Evolutionary conservation across 2,797 vertebrate species (phyloP), one percentile per base, ranked within the genome.

Genomic region (Tadarida brasiliensis): DNA sequence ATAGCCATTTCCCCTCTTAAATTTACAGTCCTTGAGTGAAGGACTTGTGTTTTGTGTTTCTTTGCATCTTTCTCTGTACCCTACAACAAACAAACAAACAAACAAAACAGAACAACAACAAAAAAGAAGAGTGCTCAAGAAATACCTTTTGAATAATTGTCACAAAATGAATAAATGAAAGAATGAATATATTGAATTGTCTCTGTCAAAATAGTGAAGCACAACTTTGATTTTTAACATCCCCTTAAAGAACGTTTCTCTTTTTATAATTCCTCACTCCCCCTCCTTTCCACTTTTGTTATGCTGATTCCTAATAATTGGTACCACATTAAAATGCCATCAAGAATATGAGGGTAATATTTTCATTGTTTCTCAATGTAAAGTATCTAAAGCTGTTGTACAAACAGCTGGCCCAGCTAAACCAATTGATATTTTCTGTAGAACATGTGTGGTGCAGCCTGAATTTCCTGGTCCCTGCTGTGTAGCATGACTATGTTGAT

Each of bases 381-480:
- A 90, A 90, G 11, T 51, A 35, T 90, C 33, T 61, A 78, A 33
- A 87, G 14, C 22, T 94, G 54, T 68, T 87, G 39, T 11, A 61
- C 30, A 35, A 26, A 70, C 65, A 85, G 14, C 24, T 73, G 14
- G 22, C 15, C 20, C n/a, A 85, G 35, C 24, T 54, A 16, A 93
- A 74, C 59, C 30, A 73, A 24, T 77, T 70, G 16, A 57, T 80
- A 73, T 74, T 94, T 95, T 93, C 63, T 93, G 28, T 28, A 68
- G 4, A 90, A 19, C 26, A 61, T 68, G 57, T 77, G 63, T 87
- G 28, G 4, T 83, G n/a, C 22, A 2, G 26, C 35, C 54, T 90
- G 65, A 22, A 94, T 93, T 91, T 96, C 44, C 87, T 94, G 76
- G 80, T 82, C n/a, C 74, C 63, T 86, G 92, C 78, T 95, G 80